A percentile compares a stretch with the other conserved stretches of the same genome.
Conservation (phyloP, 2,797 vertebrate species). For the Eospalax fontanierii region DNA sequence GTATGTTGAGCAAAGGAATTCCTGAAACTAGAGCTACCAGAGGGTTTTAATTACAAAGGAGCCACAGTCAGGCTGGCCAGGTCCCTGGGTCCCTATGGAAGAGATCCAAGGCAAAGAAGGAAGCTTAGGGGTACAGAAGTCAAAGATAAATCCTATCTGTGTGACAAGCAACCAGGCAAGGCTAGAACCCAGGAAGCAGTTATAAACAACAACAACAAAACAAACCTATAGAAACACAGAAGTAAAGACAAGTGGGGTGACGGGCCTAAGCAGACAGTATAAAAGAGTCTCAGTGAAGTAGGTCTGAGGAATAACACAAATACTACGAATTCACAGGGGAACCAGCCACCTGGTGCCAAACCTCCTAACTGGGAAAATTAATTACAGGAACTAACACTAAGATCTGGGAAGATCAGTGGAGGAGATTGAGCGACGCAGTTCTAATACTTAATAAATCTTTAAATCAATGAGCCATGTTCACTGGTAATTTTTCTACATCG, state of each 20-base stretch:
- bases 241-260: not conserved
- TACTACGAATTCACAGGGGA: not conserved
- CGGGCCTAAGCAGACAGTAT: not conserved
- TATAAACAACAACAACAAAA: too few relatives aligned
- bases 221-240: not conserved
- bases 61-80: constrained; percentile 16
- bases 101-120: not conserved
- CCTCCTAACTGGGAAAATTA: not conserved
- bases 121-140: not conserved
- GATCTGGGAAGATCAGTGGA: not conserved
- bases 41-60: constrained; percentile 70
- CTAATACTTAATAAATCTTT: constrained; percentile 68
- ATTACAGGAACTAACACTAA: constrained; percentile 63
- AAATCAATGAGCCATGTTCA: constrained; percentile 56
- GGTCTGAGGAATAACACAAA: not conserved
- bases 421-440: constrained; percentile 21
- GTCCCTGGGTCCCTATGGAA: not conserved
- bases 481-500: constrained; percentile 62
- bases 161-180: not conserved
- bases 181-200: not conserved
- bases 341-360: not conserved
- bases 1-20: constrained; percentile 33
- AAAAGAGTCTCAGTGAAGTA: not conserved
- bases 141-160: constrained; percentile 67
- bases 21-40: constrained; percentile 8